Evolutionary conservation across 2,113 vertebrate species (phyloP), one percentile per base, ranked within the genome.

Genomic region (Rynchops niger): DNA sequence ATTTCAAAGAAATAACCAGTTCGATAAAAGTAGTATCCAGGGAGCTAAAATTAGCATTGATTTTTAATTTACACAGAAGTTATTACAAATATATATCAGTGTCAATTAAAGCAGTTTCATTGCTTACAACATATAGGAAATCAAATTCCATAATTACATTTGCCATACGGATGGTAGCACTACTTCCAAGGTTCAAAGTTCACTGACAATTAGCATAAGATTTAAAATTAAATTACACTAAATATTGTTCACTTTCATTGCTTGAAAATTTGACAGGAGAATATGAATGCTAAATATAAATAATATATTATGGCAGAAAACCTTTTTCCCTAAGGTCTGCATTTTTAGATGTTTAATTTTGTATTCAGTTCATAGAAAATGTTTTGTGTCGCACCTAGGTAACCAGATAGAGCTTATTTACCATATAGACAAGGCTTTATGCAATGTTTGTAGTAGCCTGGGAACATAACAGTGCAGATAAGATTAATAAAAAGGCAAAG

Each of bases 11-110:
- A 93, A 83, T 92, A 97, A 94, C 29, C 53, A 84, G 66, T 76
- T 82, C 9, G 9, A 80, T 92, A 95, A 96, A 97, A 93, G 72
- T 38, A 89, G 47, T 49, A 88, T 56, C 16, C 52, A 86, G 79
- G 79, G 88, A 95, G 34, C 77, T 96, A 89, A 94, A 97, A 97
- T 93, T 94, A 67, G 58, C 77, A 97, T 98, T 97, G 96, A 98
- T 98, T 98, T 97, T 98, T 97, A 97, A 97, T 97, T 97, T 97
- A 83, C 91, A 86, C 72, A 90, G 40, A 96, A 97, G 92, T 97
- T 98, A 97, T 97, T 97, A 93, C 94, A 97, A 96, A 97, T 97
- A 98, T 97, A 91, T 95, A 97, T 98, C 96, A 97, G 91, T 98
- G 97, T 98, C 97, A 98, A 96, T 97, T 98, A 97, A 96, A 98